These are phyloP conservation scores for Cheirogaleus major DNA, from an alignment of 2,797 vertebrate species.

Conservation along the genomic window DNA sequence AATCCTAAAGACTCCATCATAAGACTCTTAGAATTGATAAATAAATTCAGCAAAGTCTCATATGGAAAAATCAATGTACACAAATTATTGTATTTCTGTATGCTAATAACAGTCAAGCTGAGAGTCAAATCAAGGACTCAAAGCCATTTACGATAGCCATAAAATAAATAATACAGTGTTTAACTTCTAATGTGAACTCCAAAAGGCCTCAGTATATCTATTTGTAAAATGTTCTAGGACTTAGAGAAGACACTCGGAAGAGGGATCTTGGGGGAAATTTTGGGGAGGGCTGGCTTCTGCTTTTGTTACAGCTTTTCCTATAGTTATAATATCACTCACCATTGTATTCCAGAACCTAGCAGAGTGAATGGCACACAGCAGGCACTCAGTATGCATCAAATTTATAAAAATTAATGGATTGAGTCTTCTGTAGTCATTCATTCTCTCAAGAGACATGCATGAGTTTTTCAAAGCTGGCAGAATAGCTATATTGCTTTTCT, in stretches of 20 bases:
- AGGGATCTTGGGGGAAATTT: not conserved
- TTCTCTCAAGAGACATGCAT: not conserved
- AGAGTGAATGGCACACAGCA: not conserved
- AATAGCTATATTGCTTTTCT: not conserved
- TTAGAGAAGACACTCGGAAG: not conserved
- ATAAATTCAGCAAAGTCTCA: not conserved
- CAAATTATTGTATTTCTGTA: not conserved
- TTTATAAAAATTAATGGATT: not conserved
- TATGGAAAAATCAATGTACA: too few species aligned
- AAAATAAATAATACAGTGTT: not conserved
- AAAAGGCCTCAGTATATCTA: not conserved
- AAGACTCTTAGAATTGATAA: too few species aligned
- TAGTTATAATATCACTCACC: not conserved
- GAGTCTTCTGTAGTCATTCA: not conserved
- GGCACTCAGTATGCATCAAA: not conserved
- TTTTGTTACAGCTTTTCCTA: not conserved
- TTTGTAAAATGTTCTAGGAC: not conserved
- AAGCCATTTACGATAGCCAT: too few species aligned
- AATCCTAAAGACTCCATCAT: too few species aligned
- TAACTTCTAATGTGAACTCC: not conserved
- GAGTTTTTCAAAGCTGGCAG: not conserved
- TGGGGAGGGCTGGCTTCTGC: not conserved
- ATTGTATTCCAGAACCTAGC: not conserved
- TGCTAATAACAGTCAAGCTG: too few species aligned
- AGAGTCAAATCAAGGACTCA: too few species aligned